Evolutionary conservation across 2,888 invertebrate species (phyloP).

Genomic region (Dryocosmus kuriphilus): DNA sequence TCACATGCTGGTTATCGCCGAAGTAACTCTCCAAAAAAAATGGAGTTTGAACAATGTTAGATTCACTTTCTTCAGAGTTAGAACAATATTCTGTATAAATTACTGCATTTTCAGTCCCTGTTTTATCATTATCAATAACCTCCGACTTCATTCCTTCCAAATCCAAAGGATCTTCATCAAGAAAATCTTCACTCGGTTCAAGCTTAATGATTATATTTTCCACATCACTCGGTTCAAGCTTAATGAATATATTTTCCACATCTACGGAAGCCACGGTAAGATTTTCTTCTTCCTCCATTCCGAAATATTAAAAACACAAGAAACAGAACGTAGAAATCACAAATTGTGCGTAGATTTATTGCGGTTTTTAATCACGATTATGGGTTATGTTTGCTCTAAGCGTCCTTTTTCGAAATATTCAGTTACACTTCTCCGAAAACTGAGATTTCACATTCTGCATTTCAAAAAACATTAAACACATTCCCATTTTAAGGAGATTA

Average conservation of each 20-base stretch:
- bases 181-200: conserved; percentile 50
- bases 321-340: not conserved
- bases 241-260: conserved; percentile 54
- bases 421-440: too few species aligned
- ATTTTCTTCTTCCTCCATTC: conserved; percentile 50
- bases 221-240: conserved; percentile 51
- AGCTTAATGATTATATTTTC: conserved; percentile 56
- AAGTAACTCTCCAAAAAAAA: conserved; percentile 56
- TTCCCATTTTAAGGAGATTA: too few species aligned
- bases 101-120: conserved; percentile 12
- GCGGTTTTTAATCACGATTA: not conserved
- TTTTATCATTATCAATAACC: conserved; percentile 14
- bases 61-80: conserved; percentile 48
- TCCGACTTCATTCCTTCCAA: conserved; percentile 36
- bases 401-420: too few species aligned
- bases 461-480: too few species aligned
- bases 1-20: conserved; percentile 43
- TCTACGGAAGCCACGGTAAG: conserved; percentile 50
- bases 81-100: conserved; percentile 20
- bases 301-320: not conserved
- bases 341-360: not conserved
- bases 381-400: not conserved
- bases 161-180: conserved; percentile 44
- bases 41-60: conserved; percentile 53
- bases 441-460: too few species aligned